phyloP scores from a whole-genome alignment of 2,888 invertebrate genomes.

The Lithophane semibrunnea region DNA sequence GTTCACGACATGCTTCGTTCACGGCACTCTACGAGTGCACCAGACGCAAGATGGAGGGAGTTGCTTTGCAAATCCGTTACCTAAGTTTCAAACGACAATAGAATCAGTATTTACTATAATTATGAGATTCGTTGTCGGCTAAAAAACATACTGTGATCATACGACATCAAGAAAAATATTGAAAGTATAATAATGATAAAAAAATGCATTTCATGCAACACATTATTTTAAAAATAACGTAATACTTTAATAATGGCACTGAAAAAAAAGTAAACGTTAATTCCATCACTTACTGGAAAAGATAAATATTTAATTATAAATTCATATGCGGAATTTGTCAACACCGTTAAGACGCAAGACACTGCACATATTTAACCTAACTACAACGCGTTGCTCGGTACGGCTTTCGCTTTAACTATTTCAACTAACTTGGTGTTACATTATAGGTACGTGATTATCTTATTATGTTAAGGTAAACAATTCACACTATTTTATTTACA shows the following conservation, averaged over 20 bases:
- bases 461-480: constrained; percentile 58
- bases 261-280: constrained; percentile 83
- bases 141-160: constrained; percentile 67
- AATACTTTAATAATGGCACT: constrained; percentile 89
- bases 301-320: constrained; percentile 74
- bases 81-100: constrained; percentile 72
- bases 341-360: constrained; percentile 82
- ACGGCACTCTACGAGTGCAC: constrained; percentile 78
- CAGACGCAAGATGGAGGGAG: constrained; percentile 73
- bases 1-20: constrained; percentile 45
- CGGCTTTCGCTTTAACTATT: constrained; percentile 59
- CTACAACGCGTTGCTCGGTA: constrained; percentile 55
- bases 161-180: constrained; percentile 72
- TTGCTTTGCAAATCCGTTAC: constrained; percentile 86
- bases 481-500: constrained; percentile 63
- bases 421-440: constrained; percentile 46
- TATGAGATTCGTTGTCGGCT: constrained; percentile 87
- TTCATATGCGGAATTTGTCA: constrained; percentile 76
- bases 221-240: constrained; percentile 88
- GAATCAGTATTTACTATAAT: constrained; percentile 75
- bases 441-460: constrained; percentile 52
- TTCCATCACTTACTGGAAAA: constrained; percentile 77
- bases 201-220: constrained; percentile 89
- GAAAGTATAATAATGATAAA: constrained; percentile 74
- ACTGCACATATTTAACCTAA: constrained; percentile 71